phyloP scores from a whole-genome alignment of 2,797 vertebrate species.

The Coccyzus lansbergi region DNA sequence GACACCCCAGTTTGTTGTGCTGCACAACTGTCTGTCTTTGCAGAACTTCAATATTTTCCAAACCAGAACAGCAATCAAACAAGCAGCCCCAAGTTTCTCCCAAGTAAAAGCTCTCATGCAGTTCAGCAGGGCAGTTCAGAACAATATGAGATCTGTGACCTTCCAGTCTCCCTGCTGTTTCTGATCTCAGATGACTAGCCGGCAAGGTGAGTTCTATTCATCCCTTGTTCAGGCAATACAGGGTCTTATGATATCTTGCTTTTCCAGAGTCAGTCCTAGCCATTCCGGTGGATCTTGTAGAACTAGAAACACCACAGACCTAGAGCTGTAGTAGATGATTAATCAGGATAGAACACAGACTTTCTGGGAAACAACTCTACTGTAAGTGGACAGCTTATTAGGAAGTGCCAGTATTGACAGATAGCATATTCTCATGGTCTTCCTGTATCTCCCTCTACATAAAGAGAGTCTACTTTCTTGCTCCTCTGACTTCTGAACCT shows the following conservation, averaged over 20 bases:
- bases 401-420: neutral
- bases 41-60: neutral
- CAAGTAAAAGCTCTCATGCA: neutral
- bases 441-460: neutral
- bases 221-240: neutral
- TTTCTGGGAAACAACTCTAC: neutral
- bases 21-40: neutral
- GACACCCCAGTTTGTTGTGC: neutral
- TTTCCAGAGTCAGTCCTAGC: neutral
- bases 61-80: neutral
- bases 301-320: neutral
- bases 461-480: neutral
- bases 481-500: neutral
- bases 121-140: neutral
- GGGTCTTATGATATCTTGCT: neutral
- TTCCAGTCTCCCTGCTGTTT: neutral
- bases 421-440: neutral
- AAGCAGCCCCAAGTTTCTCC: neutral
- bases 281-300: neutral
- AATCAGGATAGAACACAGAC: neutral
- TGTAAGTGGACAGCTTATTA: fast-evolving
- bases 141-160: neutral
- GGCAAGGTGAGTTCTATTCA: neutral
- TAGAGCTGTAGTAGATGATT: neutral
- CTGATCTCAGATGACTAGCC: neutral